Evolutionary conservation across 2,888 invertebrate species (phyloP).

Genomic region (Tholera decimalis): DNA sequence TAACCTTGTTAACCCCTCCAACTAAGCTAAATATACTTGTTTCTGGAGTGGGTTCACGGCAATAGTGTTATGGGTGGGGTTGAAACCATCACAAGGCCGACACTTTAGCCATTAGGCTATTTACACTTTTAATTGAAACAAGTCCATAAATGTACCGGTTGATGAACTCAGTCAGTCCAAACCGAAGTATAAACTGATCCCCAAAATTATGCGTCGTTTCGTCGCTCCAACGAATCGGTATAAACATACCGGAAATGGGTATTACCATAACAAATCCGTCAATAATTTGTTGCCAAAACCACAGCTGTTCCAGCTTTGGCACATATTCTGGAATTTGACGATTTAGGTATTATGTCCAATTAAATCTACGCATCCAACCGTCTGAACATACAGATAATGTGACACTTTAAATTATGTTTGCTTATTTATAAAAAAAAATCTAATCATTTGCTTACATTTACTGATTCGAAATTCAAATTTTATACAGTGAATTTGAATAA

Average conservation of each 20-base stretch:
- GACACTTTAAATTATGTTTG: no score
- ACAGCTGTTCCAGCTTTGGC: slow-evolving; percentile 14
- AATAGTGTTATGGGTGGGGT: no score
- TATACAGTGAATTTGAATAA: no score
- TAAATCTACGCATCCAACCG: not conserved
- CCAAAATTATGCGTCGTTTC: not conserved
- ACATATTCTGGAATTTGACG: not conserved
- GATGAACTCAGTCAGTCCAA: not conserved
- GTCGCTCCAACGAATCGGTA: not conserved
- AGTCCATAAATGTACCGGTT: not conserved
- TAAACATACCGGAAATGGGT: slow-evolving; percentile 23
- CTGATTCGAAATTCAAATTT: no score
- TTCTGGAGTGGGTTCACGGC: no score
- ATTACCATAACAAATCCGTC: slow-evolving; percentile 7
- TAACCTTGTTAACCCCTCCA: no score
- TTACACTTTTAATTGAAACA: not conserved
- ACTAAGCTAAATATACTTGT: no score
- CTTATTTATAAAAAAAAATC: no score
- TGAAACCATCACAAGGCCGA: no score
- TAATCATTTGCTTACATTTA: no score
- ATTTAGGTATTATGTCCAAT: not conserved
- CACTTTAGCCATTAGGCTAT: no score
- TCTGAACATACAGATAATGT: no score
- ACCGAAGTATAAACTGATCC: not conserved
- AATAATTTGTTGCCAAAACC: slow-evolving; percentile 10